Base-by-base conservation (phyloP, 2,797 vertebrate species). In the Clamator glandarius region DNA sequence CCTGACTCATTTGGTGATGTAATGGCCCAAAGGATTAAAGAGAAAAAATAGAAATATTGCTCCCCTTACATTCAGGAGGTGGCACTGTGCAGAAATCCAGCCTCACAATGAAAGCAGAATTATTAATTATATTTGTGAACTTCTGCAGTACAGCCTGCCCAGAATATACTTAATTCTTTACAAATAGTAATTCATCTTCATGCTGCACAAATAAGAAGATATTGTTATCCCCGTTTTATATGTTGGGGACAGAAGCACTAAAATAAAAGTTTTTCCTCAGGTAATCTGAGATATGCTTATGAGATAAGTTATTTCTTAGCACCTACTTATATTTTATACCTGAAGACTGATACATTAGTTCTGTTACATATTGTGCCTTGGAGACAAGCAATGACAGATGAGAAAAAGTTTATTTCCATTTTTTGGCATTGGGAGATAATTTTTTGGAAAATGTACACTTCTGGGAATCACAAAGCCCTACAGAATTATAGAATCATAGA, bases 1-100 rank as follows among this genome's bases (percentile, higher is more conserved):
- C 76, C 82, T 94, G 95, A 94, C 87, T 96, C 94, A 96, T 90
- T 88, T 90, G 61, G 54, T 92, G 92, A 91, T 0, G 42, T 81
- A 92, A 95, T 78, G 85, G 66, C 73, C 55, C 48, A 89, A 90
- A 89, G 39, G 29, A 90, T 87, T 83, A 72, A 51, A 69, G 68
- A 83, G 64, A 73, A 82, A 82, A 85, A 91, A 64, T 39, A 85
- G 50, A 89, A 85, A 87, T 88, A 75, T 48, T 64, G 35, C 62
- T 92, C 25, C 94, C 58, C 61, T 93, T 21, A 24, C 31, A 75
- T 81, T 95, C 76, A 55, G 58, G 72, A 85, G 42, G 44, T 48
- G 62, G 50, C 69, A 87, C 69, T 62, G 54, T 59, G 57, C 67
- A 84, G 58, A 93, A 93, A 62, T 59, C 51, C 66, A 93, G 55